These are phyloP conservation scores for Carassius carassius DNA, from an alignment of 2,113 vertebrate species.

Conservation along the genomic window DNA sequence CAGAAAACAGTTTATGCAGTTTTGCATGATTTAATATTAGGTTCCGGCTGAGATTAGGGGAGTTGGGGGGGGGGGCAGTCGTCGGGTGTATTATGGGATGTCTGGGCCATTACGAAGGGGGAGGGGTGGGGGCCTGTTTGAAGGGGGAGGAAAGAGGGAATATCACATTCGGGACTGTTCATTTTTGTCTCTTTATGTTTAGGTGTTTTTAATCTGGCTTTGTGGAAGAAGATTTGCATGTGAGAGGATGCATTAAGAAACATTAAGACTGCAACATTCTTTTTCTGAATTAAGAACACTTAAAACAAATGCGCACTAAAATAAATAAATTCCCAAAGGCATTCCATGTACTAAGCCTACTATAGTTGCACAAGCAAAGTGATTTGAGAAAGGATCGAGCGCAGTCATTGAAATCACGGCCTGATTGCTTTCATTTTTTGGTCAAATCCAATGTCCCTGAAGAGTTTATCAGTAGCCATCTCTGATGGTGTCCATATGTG, in stretches of 20 bases:
- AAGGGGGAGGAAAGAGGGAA: constrained; percentile 31
- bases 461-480: constrained; percentile 55
- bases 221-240: constrained; percentile 1
- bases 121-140: constrained; percentile 57
- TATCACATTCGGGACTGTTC: constrained; percentile 69
- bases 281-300: background rate
- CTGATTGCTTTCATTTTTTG: background rate
- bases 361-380: background rate
- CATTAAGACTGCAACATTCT: background rate
- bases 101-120: constrained; percentile 68
- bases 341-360: background rate
- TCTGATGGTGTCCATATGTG: constrained; percentile 64
- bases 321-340: background rate
- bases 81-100: constrained; percentile 74
- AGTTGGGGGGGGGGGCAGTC: constrained; percentile 35
- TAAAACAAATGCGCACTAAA: background rate
- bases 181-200: constrained; percentile 51
- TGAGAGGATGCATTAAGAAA: background rate
- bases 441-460: constrained; percentile 3
- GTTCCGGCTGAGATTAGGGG: constrained; percentile 19
- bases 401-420: background rate
- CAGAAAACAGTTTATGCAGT: constrained; percentile 12
- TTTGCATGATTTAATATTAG: constrained; percentile 23
- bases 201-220: background rate
- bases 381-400: no score